phyloP scores from a whole-genome alignment of 2,113 vertebrate genomes.

The Stomatorhinus ivindoensis region DNA sequence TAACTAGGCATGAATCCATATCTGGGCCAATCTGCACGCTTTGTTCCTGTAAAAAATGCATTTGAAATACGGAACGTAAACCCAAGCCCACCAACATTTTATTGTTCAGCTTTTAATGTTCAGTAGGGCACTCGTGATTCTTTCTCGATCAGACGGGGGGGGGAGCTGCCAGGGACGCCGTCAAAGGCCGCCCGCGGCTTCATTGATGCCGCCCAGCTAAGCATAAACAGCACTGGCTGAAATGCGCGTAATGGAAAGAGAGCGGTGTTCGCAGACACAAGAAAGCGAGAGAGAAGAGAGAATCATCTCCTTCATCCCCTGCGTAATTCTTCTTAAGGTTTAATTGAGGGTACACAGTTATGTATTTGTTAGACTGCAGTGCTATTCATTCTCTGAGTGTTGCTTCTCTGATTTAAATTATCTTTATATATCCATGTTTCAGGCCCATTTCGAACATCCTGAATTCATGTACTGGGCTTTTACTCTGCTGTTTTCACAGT shows the following conservation, averaged over 20 bases:
- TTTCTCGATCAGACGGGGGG: not conserved
- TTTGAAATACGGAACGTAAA: not conserved
- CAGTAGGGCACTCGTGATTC: not conserved
- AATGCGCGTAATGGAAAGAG: not conserved
- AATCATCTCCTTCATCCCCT: not conserved
- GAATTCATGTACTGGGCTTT: not conserved
- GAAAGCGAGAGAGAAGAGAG: not conserved
- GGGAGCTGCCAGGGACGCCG: not conserved
- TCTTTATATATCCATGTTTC: not conserved
- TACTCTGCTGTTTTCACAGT: not conserved
- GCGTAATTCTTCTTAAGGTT: not conserved
- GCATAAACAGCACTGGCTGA: not conserved
- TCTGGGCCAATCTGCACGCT: not conserved
- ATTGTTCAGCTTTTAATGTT: not conserved
- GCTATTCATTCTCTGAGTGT: not conserved
- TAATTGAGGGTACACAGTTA: not conserved
- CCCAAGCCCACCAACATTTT: not conserved
- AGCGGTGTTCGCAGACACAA: not conserved
- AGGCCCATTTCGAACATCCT: not conserved
- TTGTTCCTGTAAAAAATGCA: not conserved
- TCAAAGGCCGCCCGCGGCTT: not conserved
- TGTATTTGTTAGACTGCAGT: not conserved
- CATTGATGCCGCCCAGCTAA: not conserved
- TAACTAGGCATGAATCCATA: not conserved
- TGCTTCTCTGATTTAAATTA: not conserved